A percentile compares a stretch with the other conserved stretches of the same genome.
Evolutionary conservation across 2,888 invertebrate species (phyloP).

Genomic region (Apotomis capreana): DNA sequence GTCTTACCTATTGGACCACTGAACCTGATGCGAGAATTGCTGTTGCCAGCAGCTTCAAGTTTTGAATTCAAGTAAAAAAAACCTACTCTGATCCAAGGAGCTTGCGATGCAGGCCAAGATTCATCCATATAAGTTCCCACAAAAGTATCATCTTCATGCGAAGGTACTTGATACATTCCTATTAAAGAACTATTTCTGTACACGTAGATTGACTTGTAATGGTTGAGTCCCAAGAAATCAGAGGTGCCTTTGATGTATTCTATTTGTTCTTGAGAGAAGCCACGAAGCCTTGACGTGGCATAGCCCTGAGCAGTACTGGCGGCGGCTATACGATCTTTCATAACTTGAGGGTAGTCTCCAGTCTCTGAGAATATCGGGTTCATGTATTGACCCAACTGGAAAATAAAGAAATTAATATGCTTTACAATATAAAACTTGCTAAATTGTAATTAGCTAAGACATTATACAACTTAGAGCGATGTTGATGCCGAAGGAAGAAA

Average conservation of each 20-base stretch:
- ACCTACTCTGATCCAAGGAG: conserved; percentile 29
- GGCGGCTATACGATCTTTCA: conserved; percentile 47
- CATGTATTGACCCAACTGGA: conserved; percentile 47
- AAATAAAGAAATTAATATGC: background rate
- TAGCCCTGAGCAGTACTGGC: conserved; percentile 47
- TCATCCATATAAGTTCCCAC: background rate
- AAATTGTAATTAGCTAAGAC: too few relatives aligned
- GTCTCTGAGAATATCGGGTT: conserved; percentile 48
- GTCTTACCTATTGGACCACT: too few relatives aligned
- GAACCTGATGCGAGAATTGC: too few relatives aligned
- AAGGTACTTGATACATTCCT: conserved; percentile 25
- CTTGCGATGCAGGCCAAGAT: conserved; percentile 15
- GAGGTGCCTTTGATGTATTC: conserved; percentile 48
- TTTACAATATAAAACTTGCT: too few relatives aligned
- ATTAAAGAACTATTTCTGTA: conserved; percentile 40
- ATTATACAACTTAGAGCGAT: too few relatives aligned
- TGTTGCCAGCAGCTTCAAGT: too few relatives aligned
- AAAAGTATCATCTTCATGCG: conserved; percentile 21
- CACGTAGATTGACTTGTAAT: conserved; percentile 43
- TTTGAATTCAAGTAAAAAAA: too few relatives aligned
- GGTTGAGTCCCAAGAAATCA: conserved; percentile 50
- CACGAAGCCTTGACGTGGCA: conserved; percentile 45
- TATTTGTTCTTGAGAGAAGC: conserved; percentile 48
- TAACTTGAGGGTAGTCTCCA: conserved; percentile 49
- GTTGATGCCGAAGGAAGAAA: too few relatives aligned